Percentiles rank a stretch among this genome's conserved stretches.
Evolutionary conservation across 2,888 invertebrate genomes (phyloP).

Genomic region (Plagodis pulveraria): DNA sequence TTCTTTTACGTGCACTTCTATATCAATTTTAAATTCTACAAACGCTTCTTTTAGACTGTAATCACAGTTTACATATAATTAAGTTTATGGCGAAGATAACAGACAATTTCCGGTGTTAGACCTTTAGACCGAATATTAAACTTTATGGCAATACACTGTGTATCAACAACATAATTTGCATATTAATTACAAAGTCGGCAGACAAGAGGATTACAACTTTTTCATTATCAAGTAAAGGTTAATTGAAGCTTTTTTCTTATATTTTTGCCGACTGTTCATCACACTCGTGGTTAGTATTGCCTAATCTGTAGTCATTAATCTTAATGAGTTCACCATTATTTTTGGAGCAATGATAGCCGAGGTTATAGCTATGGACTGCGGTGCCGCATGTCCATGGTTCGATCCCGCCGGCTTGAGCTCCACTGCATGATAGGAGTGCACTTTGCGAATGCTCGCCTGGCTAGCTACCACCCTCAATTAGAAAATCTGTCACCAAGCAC

Average conservation of each 20-base stretch:
- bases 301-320: too few species aligned
- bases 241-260: not conserved
- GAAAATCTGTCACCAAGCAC: too few species aligned
- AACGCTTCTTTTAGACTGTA: constrained; percentile 3
- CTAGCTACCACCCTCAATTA: too few species aligned
- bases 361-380: too few species aligned
- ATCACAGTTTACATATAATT: constrained; percentile 15
- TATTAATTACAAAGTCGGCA: constrained; percentile 24
- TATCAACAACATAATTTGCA: constrained; percentile 12
- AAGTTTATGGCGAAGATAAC: constrained; percentile 12
- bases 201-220: constrained; percentile 5
- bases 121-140: constrained; percentile 10
- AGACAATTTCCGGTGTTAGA: constrained; percentile 12
- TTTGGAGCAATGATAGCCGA: too few species aligned
- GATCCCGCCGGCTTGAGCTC: too few species aligned
- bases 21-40: constrained; percentile 1
- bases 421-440: too few species aligned
- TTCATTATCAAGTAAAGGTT: constrained; percentile 3
- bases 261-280: not conserved
- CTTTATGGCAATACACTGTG: constrained; percentile 1
- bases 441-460: too few species aligned
- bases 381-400: too few species aligned
- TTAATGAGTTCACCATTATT: too few species aligned
- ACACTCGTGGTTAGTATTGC: too few species aligned
- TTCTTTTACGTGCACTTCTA: not conserved